Conservation (phyloP, 1,140 invertebrate species). For the Hesperophylax magnus region DNA sequence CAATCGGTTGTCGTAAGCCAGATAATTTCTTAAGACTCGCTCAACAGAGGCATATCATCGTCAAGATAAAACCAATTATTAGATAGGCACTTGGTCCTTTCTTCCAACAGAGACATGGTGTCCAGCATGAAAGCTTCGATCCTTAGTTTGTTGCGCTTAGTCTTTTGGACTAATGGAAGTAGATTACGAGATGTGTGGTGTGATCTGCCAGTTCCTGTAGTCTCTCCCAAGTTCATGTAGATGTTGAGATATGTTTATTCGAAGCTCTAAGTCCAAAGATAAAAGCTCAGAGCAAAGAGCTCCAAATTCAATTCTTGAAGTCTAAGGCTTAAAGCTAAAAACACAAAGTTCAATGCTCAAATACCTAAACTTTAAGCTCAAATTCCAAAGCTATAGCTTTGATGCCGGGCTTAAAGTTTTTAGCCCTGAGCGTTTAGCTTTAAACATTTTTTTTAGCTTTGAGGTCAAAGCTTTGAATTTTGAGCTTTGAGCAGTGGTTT, state of each 20-base stretch:
- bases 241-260: not conserved
- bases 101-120: not conserved
- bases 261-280: no score
- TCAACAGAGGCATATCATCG: not conserved
- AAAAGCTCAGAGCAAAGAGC: no score
- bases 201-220: not conserved
- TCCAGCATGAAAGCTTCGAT: not conserved
- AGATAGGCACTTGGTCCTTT: not conserved
- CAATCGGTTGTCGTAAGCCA: not conserved
- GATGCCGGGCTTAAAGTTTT: no score
- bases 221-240: not conserved
- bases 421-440: no score
- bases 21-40: not conserved
- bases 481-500: no score
- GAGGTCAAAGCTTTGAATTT: no score
- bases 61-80: not conserved
- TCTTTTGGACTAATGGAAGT: not conserved
- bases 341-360: no score
- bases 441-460: no score
- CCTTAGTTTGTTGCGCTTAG: not conserved
- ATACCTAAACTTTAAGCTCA: no score
- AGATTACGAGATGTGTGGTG: not conserved
- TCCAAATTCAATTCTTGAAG: no score
- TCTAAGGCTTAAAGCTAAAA: no score
- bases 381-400: no score